Evolutionary conservation across 2,113 vertebrate species (phyloP), one percentile per base, ranked within the genome.

Genomic region (Dicrurus megarhynchus): DNA sequence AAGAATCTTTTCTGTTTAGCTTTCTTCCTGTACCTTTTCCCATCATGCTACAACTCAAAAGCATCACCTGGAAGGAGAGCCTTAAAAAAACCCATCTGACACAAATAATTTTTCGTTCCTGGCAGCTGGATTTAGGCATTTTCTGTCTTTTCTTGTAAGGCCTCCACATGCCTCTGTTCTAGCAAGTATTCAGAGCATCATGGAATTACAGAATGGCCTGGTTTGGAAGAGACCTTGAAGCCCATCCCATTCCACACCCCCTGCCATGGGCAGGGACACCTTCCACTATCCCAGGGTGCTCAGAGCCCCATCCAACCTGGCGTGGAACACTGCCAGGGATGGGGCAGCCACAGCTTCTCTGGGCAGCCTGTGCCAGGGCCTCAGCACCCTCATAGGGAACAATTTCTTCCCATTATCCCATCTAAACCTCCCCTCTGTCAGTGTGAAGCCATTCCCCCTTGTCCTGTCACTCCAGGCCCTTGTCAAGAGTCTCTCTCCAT

Each of bases 371-470:
- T 53, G 7, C 39, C 61, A 82, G 39, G 53, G 17, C 24, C 20
- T 75, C 19, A 1, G 0, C 39, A 41, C 6, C 13, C 24, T 46
- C 53, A n/a, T 19, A 60, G 30, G 1, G 1, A 60, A 1, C 0
- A 53, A 53, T 59, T 53, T n/a, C n/a, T 53, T 21, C 39, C n/a
- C 1, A 0, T 21, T 37, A 50, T 50, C 18, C 13, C 1, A 39
- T 22, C 0, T 68, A 53, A 67, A 0, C 28, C 7, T 44, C 0
- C 28, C 30, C 21, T 68, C 12, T 37, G 7, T 11, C 46, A 60
- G 13, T n/a, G 0, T 75, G 60, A 46, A 52, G 11, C 27, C 28
- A 67, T 67, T 81, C 0, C 4, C 11, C 8, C 28, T 30, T 59
- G 9, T 24, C 37, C 60, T 59, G 19, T 49, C 11, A 20, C 37